Evolutionary conservation across 2,113 vertebrate species (phyloP).

Genomic region (Hassar affinis): DNA sequence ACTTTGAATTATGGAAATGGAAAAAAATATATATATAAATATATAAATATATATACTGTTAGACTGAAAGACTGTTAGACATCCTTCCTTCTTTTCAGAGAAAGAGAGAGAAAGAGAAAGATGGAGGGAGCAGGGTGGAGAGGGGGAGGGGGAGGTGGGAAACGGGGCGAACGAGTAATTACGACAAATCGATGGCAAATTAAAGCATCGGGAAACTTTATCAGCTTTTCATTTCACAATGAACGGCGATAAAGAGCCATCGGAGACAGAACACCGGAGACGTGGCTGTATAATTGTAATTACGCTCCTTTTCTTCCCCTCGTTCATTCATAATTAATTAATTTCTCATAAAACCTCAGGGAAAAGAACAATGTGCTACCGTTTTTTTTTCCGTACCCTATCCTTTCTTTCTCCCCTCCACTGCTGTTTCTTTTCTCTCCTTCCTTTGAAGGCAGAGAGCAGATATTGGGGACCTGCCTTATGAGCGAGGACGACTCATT

Average conservation of each 20-base stretch:
- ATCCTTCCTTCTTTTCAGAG: neutral
- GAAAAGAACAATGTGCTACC: constrained; percentile 63
- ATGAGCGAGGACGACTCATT: constrained; percentile 71
- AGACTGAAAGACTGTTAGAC: constrained; percentile 45
- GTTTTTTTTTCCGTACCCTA: constrained; percentile 46
- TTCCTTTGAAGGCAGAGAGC: constrained; percentile 58
- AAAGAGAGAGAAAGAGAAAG: neutral
- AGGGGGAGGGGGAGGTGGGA: too few relatives aligned
- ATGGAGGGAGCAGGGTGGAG: too few relatives aligned
- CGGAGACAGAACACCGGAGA: constrained; percentile 61
- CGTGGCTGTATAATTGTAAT: constrained; percentile 68
- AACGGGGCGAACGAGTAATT: constrained; percentile 67
- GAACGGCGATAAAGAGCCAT: constrained; percentile 75
- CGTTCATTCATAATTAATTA: constrained; percentile 76
- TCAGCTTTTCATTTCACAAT: constrained; percentile 77
- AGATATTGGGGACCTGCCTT: constrained; percentile 71
- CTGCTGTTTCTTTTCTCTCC: constrained; percentile 47
- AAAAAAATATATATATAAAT: constrained; percentile 59
- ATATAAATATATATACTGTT: too few relatives aligned
- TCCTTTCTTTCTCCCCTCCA: constrained; percentile 51
- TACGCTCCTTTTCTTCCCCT: constrained; percentile 74
- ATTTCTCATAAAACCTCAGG: constrained; percentile 68
- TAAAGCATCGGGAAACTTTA: constrained; percentile 77
- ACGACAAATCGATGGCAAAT: constrained; percentile 78
- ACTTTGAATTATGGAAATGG: constrained; percentile 75